Percentiles rank a stretch among this genome's conserved stretches.
Conservation (phyloP, 2,113 vertebrate species). For the Miniopterus natalensis region DNA sequence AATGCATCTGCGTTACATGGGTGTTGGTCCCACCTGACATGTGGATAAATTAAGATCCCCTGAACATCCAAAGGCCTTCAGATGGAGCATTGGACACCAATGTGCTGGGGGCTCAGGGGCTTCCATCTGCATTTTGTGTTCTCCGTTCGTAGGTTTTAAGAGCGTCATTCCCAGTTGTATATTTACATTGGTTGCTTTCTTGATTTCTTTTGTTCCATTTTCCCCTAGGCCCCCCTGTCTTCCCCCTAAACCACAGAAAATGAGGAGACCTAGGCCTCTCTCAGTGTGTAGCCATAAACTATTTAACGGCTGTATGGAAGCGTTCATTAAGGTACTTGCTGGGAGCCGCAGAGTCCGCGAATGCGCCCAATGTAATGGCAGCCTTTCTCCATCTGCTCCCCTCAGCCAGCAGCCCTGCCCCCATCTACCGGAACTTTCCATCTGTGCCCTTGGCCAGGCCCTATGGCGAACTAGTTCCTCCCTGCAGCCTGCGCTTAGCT, state of each 20-base stretch:
- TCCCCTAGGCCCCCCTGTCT: slow-evolving; percentile 98
- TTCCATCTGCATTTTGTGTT: slow-evolving; percentile 39
- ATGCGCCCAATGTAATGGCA: slow-evolving; percentile 89
- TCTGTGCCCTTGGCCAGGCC: neutral
- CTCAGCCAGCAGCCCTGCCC: slow-evolving; percentile 57
- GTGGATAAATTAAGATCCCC: slow-evolving; percentile 54
- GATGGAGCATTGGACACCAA: slow-evolving; percentile 57
- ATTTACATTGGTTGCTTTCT: slow-evolving; percentile 88
- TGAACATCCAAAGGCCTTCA: slow-evolving; percentile 60
- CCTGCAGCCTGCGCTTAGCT: slow-evolving; percentile 39
- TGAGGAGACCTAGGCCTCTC: slow-evolving; percentile 99
- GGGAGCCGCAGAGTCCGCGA: slow-evolving; percentile 89
- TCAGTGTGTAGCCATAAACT: slow-evolving; percentile 99
- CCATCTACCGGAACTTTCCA: neutral
- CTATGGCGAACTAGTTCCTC: neutral
- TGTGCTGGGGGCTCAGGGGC: slow-evolving; percentile 25
- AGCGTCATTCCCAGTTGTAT: slow-evolving; percentile 82
- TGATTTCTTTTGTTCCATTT: slow-evolving; percentile 90
- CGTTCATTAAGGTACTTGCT: slow-evolving; percentile 98
- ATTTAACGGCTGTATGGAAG: slow-evolving; percentile 99
- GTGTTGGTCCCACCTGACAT: slow-evolving; percentile 17
- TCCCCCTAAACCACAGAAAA: slow-evolving; percentile 99
- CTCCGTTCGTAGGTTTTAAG: slow-evolving; percentile 50
- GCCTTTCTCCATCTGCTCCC: slow-evolving; percentile 79
- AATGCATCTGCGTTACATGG: slow-evolving; percentile 27